These are phyloP conservation scores for Drosophila prosaltans DNA, from an alignment of 1,140 invertebrate genomes.

Conservation along the genomic window DNA sequence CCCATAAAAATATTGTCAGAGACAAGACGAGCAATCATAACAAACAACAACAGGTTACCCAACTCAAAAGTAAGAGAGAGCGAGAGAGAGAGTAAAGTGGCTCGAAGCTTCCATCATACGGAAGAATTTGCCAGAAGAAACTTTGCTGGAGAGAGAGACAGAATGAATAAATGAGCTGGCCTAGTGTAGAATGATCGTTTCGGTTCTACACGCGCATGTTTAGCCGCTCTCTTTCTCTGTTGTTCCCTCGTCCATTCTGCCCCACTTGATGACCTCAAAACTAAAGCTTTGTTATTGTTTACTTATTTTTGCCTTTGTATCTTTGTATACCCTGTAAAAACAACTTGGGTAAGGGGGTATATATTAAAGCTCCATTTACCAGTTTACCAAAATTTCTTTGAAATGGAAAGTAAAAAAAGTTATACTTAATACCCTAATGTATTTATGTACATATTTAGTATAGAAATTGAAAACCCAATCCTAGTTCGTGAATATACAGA, in stretches of 20 bases:
- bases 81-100: conserved; percentile 29
- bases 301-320: conserved; percentile 27
- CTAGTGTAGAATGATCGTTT: conserved; percentile 1
- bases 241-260: not conserved
- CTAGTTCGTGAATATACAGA: too few species aligned
- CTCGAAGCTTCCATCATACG: conserved; percentile 18
- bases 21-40: conserved; percentile 3
- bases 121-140: conserved; percentile 48
- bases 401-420: too few species aligned
- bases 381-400: too few species aligned
- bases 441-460: too few species aligned
- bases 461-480: too few species aligned
- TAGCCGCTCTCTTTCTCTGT: not conserved
- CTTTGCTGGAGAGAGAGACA: conserved; percentile 13
- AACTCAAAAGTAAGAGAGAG: conserved; percentile 1
- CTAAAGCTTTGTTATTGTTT: conserved; percentile 54
- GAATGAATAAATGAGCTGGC: conserved; percentile 1
- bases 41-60: conserved; percentile 15
- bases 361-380: not conserved
- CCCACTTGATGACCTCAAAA: conserved; percentile 51
- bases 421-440: too few species aligned
- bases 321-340: not conserved
- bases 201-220: conserved; percentile 17
- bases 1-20: not conserved
- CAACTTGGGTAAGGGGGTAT: not conserved